Percentiles rank a stretch among this genome's conserved stretches.
phyloP scores from a whole-genome alignment of 1,140 invertebrate species.

The Copidosoma floridanum region DNA sequence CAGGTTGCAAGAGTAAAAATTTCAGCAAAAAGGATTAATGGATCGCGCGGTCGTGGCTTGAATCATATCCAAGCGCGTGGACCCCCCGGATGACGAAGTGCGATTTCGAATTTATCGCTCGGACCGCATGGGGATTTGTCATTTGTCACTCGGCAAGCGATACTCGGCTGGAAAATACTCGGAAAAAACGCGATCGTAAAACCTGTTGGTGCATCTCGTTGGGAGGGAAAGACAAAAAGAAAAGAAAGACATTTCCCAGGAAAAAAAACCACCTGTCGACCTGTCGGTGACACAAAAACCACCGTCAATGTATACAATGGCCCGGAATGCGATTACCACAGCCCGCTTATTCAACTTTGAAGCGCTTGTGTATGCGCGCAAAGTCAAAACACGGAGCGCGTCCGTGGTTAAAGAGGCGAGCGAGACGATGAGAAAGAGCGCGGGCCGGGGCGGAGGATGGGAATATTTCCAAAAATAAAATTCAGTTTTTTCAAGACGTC shows the following conservation, averaged over 20 bases:
- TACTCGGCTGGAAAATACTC: neutral
- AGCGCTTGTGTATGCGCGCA: neutral
- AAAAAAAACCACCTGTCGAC: too few relatives aligned
- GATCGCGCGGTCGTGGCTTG: neutral
- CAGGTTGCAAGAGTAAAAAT: slow-evolving; percentile 1
- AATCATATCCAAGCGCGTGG: slow-evolving; percentile 11
- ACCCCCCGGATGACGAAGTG: too few relatives aligned
- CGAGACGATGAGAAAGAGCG: too few relatives aligned
- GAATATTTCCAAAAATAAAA: slow-evolving; percentile 17
- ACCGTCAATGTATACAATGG: too few relatives aligned
- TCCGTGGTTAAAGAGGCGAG: too few relatives aligned
- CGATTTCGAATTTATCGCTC: neutral
- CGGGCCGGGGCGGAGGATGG: neutral
- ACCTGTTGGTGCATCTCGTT: too few relatives aligned
- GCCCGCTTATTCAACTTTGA: slow-evolving; percentile 5
- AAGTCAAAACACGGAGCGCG: neutral
- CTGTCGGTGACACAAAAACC: too few relatives aligned
- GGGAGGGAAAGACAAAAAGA: too few relatives aligned
- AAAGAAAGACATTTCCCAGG: too few relatives aligned
- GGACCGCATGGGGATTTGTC: neutral
- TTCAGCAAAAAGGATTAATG: slow-evolving; percentile 11
- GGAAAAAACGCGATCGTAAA: neutral
- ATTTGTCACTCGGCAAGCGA: neutral
- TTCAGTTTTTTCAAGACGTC: slow-evolving; percentile 8
- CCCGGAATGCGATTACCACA: slow-evolving; percentile 5